Evolutionary conservation across 2,797 vertebrate species (phyloP), one percentile per base, ranked within the genome.

Genomic region (Lates japonicus): DNA sequence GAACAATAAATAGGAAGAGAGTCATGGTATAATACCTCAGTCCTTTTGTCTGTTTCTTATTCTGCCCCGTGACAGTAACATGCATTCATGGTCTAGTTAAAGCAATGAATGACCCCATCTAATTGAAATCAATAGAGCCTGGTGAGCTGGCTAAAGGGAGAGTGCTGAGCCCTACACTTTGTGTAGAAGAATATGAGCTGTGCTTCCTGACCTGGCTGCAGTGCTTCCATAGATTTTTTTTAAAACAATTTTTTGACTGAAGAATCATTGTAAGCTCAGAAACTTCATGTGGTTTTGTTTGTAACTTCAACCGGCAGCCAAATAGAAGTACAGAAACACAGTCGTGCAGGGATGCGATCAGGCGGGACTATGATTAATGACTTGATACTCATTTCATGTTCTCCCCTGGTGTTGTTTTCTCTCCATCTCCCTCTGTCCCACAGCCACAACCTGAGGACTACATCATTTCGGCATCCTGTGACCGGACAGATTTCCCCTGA

Each of bases 401-500:
- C 37, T 78, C 35, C 46, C 25, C 37, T 37, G 22, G 29, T 80
- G 19, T 72, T 75, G 19, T 79, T 84, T 73, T 74, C 46, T 51
- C 46, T 59, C 64, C 44, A 22, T 84, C 60, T 83, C 39, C 35
- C 19, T 83, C 88, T 85, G 57, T 84, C 60, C 85, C 90, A 76
- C 94, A 99, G 98, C 94, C 98, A 99, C 96, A 99, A 98, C 94
- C 95, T 97, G 91, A 97, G 97, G 93, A 92, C 95, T 65, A 97
- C 97, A 7, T 96, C 97, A 1, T 99, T 99, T 95, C 97, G 96
- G 81, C 98, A 99, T 93, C 98, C 98, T 86, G 96, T 98, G 94
- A 99, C 97, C 9, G 97, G 97, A 89, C 96, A 99, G 91, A 97
- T 99, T 93, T 99, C 98, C 83, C 95, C 97, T 52, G 98, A 99